Percentiles rank a stretch among this genome's conserved stretches.
These are phyloP conservation scores for Gasteruption jaculator DNA, from an alignment of 2,888 invertebrate species.

Conservation along the genomic window DNA sequence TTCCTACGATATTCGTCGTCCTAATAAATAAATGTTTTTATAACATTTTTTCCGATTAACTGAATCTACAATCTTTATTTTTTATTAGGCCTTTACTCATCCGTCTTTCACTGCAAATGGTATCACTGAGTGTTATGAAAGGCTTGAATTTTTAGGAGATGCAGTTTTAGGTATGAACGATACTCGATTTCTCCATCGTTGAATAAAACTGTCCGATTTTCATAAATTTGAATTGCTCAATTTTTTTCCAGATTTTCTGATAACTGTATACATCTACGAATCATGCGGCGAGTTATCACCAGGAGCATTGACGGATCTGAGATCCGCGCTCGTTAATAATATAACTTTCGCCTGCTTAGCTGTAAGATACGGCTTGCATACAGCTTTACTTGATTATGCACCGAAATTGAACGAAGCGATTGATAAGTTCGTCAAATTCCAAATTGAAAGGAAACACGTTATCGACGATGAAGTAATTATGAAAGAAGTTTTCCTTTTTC, in stretches of 20 bases:
- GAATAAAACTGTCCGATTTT: neutral
- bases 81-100: slow-evolving; percentile 81
- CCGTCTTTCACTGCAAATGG: slow-evolving; percentile 80
- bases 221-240: neutral
- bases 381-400: slow-evolving; percentile 60
- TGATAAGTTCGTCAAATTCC: slow-evolving; percentile 62
- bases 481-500: neutral
- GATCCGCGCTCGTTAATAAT: slow-evolving; percentile 95
- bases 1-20: neutral
- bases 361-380: slow-evolving; percentile 81
- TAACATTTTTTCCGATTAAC: too few relatives aligned
- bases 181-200: slow-evolving; percentile 1
- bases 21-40: neutral
- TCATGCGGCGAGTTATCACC: slow-evolving; percentile 65
- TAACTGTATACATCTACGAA: slow-evolving; percentile 85
- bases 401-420: slow-evolving; percentile 56
- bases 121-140: slow-evolving; percentile 82
- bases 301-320: slow-evolving; percentile 86
- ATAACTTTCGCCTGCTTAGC: slow-evolving; percentile 88
- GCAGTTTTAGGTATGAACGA: slow-evolving; percentile 64
- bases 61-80: slow-evolving; percentile 9
- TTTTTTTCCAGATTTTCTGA: slow-evolving; percentile 67
- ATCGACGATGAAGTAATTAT: slow-evolving; percentile 64
- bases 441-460: slow-evolving; percentile 58
- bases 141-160: slow-evolving; percentile 90